Conservation (phyloP, 2,113 vertebrate genomes). For the Trogon melanurus region DNA sequence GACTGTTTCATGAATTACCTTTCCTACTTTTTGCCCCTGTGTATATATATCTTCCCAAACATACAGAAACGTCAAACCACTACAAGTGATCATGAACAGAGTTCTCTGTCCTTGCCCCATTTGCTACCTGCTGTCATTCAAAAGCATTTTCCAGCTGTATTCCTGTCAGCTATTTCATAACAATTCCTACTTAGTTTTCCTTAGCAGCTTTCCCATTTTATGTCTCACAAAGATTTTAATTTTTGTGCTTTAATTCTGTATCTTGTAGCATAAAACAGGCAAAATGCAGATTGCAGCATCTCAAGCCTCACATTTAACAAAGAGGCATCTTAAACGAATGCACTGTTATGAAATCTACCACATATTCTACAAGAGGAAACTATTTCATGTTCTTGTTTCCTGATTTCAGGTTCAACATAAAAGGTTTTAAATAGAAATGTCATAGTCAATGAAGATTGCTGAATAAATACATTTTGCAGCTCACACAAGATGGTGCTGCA, state of each 20-base stretch:
- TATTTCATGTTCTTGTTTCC: neutral
- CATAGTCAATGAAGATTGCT: neutral
- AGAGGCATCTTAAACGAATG: neutral
- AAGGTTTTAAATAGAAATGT: neutral
- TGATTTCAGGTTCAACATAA: neutral
- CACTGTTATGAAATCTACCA: neutral
- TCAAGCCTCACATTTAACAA: neutral
- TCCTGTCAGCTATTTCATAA: neutral
- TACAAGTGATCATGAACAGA: neutral
- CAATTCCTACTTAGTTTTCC: neutral
- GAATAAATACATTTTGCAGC: neutral
- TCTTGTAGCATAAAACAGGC: neutral
- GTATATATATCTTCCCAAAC: neutral
- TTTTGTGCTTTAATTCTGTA: neutral
- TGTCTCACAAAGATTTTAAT: neutral
- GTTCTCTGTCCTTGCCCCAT: neutral
- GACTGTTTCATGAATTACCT: neutral
- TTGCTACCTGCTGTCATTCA: neutral
- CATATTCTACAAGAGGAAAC: neutral
- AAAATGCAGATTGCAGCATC: neutral
- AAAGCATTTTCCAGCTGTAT: neutral
- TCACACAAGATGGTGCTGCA: constrained; percentile 73
- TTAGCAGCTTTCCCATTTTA: neutral
- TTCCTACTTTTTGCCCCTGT: neutral
- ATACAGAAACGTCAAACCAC: neutral